These are phyloP conservation scores for Cryptoleucopteryx plumbea DNA, from an alignment of 2,113 vertebrate genomes.

Conservation along the genomic window DNA sequence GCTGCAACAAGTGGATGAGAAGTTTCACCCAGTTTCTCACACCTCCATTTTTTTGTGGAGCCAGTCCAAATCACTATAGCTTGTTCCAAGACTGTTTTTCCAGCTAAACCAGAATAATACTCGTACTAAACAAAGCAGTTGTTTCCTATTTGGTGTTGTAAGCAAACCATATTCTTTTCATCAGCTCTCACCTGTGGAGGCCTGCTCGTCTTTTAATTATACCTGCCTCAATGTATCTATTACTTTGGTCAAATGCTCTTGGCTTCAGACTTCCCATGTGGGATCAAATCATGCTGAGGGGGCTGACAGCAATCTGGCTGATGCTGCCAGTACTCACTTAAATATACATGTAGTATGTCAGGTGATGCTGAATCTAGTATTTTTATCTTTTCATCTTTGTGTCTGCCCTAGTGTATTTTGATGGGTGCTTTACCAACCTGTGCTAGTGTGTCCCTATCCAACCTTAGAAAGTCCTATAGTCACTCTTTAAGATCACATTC, in stretches of 20 bases:
- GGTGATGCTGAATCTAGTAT: neutral
- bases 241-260: neutral
- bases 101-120: conserved; percentile 2
- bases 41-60: neutral
- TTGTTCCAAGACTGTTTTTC: conserved; percentile 2
- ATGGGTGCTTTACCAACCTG: neutral
- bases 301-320: neutral
- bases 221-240: neutral
- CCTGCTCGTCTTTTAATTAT: neutral
- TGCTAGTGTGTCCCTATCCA: neutral
- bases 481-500: neutral
- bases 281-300: neutral
- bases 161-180: neutral
- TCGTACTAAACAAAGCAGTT: neutral
- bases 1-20: neutral
- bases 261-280: neutral
- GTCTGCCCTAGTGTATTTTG: neutral
- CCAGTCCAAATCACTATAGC: neutral
- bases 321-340: neutral
- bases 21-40: neutral
- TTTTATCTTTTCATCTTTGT: neutral
- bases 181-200: neutral
- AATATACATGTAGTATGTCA: neutral
- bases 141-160: neutral
- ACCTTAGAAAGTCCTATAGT: neutral